phyloP scores from a whole-genome alignment of 2,797 vertebrate species.

The Chrysolophus pictus region DNA sequence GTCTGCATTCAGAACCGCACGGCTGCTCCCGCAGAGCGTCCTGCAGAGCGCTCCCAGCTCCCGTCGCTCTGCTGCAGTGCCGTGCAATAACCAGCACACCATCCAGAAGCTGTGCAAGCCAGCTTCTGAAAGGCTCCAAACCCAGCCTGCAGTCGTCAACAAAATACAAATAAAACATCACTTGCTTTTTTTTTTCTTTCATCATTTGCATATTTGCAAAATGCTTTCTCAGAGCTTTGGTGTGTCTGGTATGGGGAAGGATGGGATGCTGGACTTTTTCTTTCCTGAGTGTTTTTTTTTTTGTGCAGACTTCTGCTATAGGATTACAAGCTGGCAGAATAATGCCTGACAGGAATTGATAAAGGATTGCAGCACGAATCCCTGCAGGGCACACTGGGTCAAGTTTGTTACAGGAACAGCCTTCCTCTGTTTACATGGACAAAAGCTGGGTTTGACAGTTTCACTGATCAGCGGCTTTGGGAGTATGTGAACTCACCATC shows the following conservation, averaged over 20 bases:
- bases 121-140: not conserved
- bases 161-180: not conserved
- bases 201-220: not conserved
- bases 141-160: not conserved
- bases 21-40: not conserved
- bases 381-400: constrained; percentile 27
- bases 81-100: not conserved
- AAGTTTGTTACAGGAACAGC: constrained; percentile 61
- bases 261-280: not conserved
- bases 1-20: not conserved
- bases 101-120: not conserved
- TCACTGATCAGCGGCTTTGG: constrained; percentile 58
- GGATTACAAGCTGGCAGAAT: constrained; percentile 8
- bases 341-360: constrained; percentile 28
- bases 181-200: not conserved
- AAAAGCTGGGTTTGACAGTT: constrained; percentile 59
- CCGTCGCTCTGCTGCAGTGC: not conserved
- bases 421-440: constrained; percentile 63
- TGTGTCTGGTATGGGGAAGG: not conserved
- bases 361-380: constrained; percentile 38
- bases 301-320: not conserved
- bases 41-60: not conserved
- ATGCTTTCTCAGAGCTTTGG: not conserved
- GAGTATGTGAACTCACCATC: constrained; percentile 52
- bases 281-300: not conserved